Percentiles rank a stretch among this genome's conserved stretches.
Conservation (phyloP, 2,888 invertebrate genomes). For the Carpatolechia fugitivella region DNA sequence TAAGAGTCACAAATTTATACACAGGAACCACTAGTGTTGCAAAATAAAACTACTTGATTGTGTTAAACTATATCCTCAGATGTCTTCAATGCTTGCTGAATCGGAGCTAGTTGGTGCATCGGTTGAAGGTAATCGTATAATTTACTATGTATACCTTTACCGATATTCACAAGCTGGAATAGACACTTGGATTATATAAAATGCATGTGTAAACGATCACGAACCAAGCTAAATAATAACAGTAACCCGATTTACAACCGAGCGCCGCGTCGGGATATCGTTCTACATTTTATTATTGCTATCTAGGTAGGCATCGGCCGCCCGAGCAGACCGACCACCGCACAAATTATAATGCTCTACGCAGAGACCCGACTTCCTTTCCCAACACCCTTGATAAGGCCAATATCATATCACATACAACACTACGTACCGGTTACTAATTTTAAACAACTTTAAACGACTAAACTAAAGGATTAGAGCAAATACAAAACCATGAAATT, state of each 20-base stretch:
- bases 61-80: slow-evolving; percentile 84
- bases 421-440: slow-evolving; percentile 32
- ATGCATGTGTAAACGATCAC: slow-evolving; percentile 25
- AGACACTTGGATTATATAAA: slow-evolving; percentile 46
- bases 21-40: slow-evolving; percentile 60
- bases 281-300: slow-evolving; percentile 59
- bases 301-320: slow-evolving; percentile 58
- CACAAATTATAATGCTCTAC: slow-evolving; percentile 53
- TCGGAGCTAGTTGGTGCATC: slow-evolving; percentile 81
- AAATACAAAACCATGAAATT: slow-evolving; percentile 54
- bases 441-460: slow-evolving; percentile 36
- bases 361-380: slow-evolving; percentile 27
- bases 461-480: slow-evolving; percentile 43
- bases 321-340: slow-evolving; percentile 51
- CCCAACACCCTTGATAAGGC: slow-evolving; percentile 33
- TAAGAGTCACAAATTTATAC: slow-evolving; percentile 52
- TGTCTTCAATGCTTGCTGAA: slow-evolving; percentile 94
- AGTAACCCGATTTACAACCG: slow-evolving; percentile 39
- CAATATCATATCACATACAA: slow-evolving; percentile 37
- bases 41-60: slow-evolving; percentile 71
- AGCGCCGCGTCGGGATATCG: slow-evolving; percentile 42
- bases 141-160: slow-evolving; percentile 53
- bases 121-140: slow-evolving; percentile 50
- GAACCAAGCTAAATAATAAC: slow-evolving; percentile 29
- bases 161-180: slow-evolving; percentile 60